Conservation (phyloP, 2,888 invertebrate species). For the Drosophila merina region DNA sequence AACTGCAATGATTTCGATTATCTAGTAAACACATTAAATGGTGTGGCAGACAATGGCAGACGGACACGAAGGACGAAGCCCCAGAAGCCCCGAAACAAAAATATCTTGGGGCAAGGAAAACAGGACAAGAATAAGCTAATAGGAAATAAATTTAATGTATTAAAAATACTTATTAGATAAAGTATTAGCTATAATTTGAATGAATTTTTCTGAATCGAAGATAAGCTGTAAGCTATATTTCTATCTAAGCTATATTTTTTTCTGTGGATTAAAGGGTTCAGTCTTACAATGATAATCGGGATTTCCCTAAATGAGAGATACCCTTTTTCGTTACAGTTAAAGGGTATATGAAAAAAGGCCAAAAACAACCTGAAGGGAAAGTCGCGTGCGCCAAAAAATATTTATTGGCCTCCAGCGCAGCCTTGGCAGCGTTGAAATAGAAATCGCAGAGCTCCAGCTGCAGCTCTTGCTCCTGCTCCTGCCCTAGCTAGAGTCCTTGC, state of each 20-base stretch:
- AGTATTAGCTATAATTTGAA: background rate
- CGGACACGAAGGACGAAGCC: constrained; percentile 44
- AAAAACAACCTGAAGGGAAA: constrained; percentile 13
- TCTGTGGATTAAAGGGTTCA: no score
- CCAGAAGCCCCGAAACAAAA: constrained; percentile 6
- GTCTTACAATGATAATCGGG: background rate
- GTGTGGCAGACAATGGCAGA: constrained; percentile 69
- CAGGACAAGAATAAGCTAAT: background rate
- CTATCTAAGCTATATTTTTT: no score
- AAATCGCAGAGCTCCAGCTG: constrained; percentile 56
- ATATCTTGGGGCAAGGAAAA: constrained; percentile 32
- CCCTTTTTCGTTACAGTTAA: background rate
- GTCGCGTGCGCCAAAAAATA: constrained; percentile 68
- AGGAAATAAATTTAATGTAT: background rate
- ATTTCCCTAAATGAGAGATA: background rate
- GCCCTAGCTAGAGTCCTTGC: background rate
- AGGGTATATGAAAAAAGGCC: constrained; percentile 14
- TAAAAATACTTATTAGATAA: background rate
- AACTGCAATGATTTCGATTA: constrained; percentile 66
- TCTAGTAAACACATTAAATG: constrained; percentile 78
- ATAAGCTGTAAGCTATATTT: no score
- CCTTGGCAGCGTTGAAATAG: constrained; percentile 70
- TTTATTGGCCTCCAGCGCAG: constrained; percentile 64
- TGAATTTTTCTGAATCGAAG: no score
- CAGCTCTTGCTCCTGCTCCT: constrained; percentile 15